Base-by-base conservation (phyloP, 2,797 vertebrate genomes). In the Pseudotriccus pelzelni region DNA sequence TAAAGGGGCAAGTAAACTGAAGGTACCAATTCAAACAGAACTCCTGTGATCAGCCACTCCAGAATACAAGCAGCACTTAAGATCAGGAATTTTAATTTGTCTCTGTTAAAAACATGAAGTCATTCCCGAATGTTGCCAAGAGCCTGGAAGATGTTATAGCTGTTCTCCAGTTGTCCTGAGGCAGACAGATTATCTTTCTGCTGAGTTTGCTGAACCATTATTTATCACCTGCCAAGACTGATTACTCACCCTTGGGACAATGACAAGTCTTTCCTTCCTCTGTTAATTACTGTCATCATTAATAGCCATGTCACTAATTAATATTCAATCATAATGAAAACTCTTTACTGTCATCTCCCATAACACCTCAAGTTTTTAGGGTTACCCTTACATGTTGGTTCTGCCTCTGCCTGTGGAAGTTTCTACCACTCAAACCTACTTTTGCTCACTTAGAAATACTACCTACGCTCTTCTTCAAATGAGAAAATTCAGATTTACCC, bases 161-260 rank as follows among this genome's bases (percentile, higher is more conserved):
- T 93, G 52, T 55, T 96, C 95, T 96, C 63, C 78, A 73, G 96
- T 92, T 95, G 92, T 97, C 96, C 97, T 95, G 58, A 47, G 93
- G 96, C 97, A 92, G 82, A 94, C 41, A 96, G 96, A 97, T 98
- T 97, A 98, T 97, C 95, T 97, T 98, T 97, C 96, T 97, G 97
- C 97, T 97, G 98, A 98, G 97, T 95, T 97, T 97, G 97, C 98
- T 94, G 96, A 97, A 97, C 97, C 97, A 96, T 98, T 98, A 98
- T 98, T 98, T 98, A 98, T 98, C 97, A 98, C 97, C 97, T 98
- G 98, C 97, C 98, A 98, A 98, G 97, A 97, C 94, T 96, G 97
- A 98, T 98, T 98, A 98, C 94, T 98, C 97, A 97, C 96, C 96
- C 97, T 93, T 68, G 34, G 96, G 97, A 98, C 97, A 98, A 97